Evolutionary conservation across 2,888 invertebrate genomes (phyloP).

Genomic region (Luperina testacea): DNA sequence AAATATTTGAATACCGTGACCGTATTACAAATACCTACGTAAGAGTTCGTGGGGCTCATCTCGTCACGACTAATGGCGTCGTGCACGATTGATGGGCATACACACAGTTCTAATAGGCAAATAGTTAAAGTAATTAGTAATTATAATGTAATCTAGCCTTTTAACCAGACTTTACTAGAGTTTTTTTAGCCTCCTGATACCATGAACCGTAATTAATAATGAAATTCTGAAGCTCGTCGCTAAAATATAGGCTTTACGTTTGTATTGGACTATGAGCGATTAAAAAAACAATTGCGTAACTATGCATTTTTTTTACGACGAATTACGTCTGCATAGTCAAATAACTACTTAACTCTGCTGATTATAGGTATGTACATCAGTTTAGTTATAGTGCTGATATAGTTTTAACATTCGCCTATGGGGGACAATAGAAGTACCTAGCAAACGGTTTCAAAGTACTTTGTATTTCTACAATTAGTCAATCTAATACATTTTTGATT

Average conservation of each 20-base stretch:
- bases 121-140: conserved; percentile 22
- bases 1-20: conserved; percentile 55
- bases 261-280: background rate
- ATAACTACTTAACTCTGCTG: background rate
- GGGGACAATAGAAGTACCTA: background rate
- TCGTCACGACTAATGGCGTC: conserved; percentile 57
- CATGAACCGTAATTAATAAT: background rate
- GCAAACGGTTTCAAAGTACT: background rate
- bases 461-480: background rate
- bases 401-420: background rate
- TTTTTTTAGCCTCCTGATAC: background rate
- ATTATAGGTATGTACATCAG: background rate
- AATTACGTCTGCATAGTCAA: background rate
- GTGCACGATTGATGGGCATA: conserved; percentile 55
- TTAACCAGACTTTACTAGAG: conserved; percentile 4
- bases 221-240: background rate
- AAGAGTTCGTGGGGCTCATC: conserved; percentile 48
- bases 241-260: background rate
- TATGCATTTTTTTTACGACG: background rate
- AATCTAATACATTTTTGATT: background rate
- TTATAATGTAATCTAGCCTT: conserved; percentile 42
- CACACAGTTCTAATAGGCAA: conserved; percentile 50
- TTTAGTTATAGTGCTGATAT: background rate
- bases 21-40: conserved; percentile 18
- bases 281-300: background rate